phyloP scores from a whole-genome alignment of 1,140 invertebrate species.

The Conus ventricosus region DNA sequence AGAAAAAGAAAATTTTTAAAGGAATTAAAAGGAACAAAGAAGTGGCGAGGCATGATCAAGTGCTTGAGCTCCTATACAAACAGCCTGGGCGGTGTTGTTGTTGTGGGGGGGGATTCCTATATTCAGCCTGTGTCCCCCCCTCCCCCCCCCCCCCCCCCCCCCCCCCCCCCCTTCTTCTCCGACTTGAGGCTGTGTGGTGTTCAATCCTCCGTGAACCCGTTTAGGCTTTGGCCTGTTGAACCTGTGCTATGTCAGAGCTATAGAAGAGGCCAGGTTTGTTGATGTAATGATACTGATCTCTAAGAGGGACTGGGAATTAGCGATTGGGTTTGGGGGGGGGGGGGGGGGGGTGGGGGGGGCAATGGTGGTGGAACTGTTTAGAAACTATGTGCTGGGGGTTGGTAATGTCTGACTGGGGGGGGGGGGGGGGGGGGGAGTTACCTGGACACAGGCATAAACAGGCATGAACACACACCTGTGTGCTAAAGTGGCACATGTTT shows the following conservation, averaged over 20 bases:
- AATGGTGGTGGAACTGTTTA: background rate
- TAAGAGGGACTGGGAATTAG: too few relatives aligned
- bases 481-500: too few relatives aligned
- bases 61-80: background rate
- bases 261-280: background rate
- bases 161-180: background rate
- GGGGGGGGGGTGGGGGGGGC: background rate
- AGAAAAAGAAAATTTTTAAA: too few relatives aligned
- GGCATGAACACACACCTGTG: too few relatives aligned
- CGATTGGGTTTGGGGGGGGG: too few relatives aligned
- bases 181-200: background rate
- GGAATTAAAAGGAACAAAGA: background rate
- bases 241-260: background rate
- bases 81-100: background rate
- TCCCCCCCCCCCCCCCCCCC: background rate
- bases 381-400: too few relatives aligned
- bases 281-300: too few relatives aligned
- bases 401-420: too few relatives aligned
- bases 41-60: background rate
- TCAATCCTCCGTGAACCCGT: background rate
- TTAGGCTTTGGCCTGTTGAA: background rate
- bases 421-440: too few relatives aligned
- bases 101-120: background rate
- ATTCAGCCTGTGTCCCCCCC: background rate
- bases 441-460: too few relatives aligned